These are phyloP conservation scores for Cephalotes varians DNA, from an alignment of 2,888 invertebrate genomes.

Conservation along the genomic window DNA sequence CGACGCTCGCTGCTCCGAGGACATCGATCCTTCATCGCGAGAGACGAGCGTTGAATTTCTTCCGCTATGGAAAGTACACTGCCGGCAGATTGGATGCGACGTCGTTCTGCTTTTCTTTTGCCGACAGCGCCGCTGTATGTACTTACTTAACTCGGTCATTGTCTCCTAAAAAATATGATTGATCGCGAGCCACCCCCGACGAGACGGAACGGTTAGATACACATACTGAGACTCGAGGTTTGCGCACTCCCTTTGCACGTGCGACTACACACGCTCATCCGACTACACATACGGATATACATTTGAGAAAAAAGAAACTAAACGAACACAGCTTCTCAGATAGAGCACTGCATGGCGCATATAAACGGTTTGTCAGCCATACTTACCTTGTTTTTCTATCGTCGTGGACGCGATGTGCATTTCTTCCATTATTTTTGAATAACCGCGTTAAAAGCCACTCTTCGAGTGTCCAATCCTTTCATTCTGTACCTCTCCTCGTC, in stretches of 20 bases:
- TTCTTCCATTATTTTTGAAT: slow-evolving; percentile 70
- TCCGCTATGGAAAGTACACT: slow-evolving; percentile 52
- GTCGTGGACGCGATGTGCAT: slow-evolving; percentile 57
- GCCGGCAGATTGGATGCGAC: slow-evolving; percentile 57
- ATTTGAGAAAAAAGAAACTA: slow-evolving; percentile 57
- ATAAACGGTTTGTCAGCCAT: slow-evolving; percentile 70
- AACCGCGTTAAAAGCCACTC: slow-evolving; percentile 63
- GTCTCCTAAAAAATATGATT: slow-evolving; percentile 75
- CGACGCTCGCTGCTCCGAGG: slow-evolving; percentile 31
- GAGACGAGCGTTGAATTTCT: slow-evolving; percentile 51
- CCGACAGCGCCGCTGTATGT: slow-evolving; percentile 51
- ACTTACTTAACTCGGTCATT: slow-evolving; percentile 72
- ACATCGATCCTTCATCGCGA: slow-evolving; percentile 54
- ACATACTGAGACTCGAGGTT: slow-evolving; percentile 53
- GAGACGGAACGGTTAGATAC: slow-evolving; percentile 60
- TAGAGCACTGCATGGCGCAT: slow-evolving; percentile 70
- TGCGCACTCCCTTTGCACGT: slow-evolving; percentile 55
- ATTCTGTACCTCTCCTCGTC: slow-evolving; percentile 12
- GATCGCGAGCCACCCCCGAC: slow-evolving; percentile 58
- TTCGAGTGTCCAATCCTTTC: slow-evolving; percentile 12
- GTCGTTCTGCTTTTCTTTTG: slow-evolving; percentile 52
- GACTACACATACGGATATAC: slow-evolving; percentile 41
- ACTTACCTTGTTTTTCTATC: slow-evolving; percentile 73
- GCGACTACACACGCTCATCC: slow-evolving; percentile 49
- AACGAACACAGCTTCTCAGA: slow-evolving; percentile 66